Base-by-base conservation (phyloP, 2,888 invertebrate species). In the Acanthosepion pharaonis region DNA sequence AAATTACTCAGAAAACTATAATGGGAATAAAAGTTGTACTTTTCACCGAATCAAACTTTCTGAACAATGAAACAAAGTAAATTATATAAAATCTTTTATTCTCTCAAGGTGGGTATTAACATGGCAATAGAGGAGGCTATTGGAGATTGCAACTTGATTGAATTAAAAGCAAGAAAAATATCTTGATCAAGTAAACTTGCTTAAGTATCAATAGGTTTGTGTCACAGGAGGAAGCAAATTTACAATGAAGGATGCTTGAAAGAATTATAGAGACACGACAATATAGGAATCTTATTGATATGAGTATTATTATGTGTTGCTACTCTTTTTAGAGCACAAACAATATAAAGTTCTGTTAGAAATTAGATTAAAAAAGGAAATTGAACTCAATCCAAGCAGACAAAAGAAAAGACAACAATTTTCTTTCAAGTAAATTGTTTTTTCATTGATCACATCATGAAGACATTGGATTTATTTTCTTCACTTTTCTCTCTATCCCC, bases 401-500 rank as follows among this genome's bases (percentile, higher is more conserved):
- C 78, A 78, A 78, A 78, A 33, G n/a, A 78, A 78, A 78, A 78
- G 78, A n/a, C n/a, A 78, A 78, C 78, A 78, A 78, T 78, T 78
- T 78, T 78, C 28, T 78, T 78, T 78, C 78, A 33, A 78, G n/a
- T 2, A 78, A 78, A 78, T 78, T 78, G 33, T 78, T 78, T 78
- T 78, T n/a, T 78, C 78, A n/a, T 78, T 78, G 78, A 78, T 78
- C 78, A 15, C n/a, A n/a, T 78, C n/a, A 78, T 33, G 78, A 33
- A 15, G 78, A 15, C 78, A n/a, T 33, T n/a, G n/a, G 78, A 78
- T 78, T 78, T 59, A n/a, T 78, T 78, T 64, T 78, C 9, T n/a
- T n/a, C 8, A n/a, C 20, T 78, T 28, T 78, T 8, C n/a, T 78
- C n/a, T 28, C n/a, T n/a, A 28, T 78, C n/a, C 9, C n/a, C n/a